Evolutionary conservation across 2,888 invertebrate genomes (phyloP).

Genomic region (Drosophila falleni): DNA sequence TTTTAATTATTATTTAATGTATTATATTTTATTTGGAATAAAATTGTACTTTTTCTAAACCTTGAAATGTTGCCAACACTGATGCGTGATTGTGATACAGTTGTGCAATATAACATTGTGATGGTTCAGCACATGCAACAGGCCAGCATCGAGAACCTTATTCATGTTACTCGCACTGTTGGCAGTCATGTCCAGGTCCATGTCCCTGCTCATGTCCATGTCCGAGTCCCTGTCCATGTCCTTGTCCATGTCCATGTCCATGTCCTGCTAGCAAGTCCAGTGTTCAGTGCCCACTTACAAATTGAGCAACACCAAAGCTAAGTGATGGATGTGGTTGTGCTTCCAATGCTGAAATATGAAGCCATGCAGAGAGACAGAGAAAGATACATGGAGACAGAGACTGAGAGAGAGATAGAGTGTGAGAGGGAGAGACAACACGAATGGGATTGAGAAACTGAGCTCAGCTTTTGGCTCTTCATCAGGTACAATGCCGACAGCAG

Average conservation of each 20-base stretch:
- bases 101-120: conserved; percentile 10
- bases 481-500: conserved; percentile 26
- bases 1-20: no score
- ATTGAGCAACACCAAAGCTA: conserved; percentile 46
- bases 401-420: no score
- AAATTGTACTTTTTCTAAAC: background rate
- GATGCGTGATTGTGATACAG: background rate
- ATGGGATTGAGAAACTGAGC: conserved; percentile 19
- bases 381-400: background rate
- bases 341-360: conserved; percentile 34
- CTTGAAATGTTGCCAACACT: background rate
- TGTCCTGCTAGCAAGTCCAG: conserved; percentile 20
- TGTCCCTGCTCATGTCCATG: conserved; percentile 37
- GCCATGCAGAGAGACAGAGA: conserved; percentile 4
- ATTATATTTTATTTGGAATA: no score
- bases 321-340: conserved; percentile 51
- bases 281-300: conserved; percentile 46
- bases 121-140: conserved; percentile 46
- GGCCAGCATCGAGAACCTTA: conserved; percentile 24
- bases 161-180: conserved; percentile 25
- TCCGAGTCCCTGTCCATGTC: conserved; percentile 37
- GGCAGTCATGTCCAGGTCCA: conserved; percentile 33
- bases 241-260: conserved; percentile 35
- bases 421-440: background rate
- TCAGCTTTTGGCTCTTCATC: conserved; percentile 38